Percentiles rank a stretch among this genome's conserved stretches.
Conservation (phyloP, 2,797 vertebrate species). For the Prunella strophiata region DNA sequence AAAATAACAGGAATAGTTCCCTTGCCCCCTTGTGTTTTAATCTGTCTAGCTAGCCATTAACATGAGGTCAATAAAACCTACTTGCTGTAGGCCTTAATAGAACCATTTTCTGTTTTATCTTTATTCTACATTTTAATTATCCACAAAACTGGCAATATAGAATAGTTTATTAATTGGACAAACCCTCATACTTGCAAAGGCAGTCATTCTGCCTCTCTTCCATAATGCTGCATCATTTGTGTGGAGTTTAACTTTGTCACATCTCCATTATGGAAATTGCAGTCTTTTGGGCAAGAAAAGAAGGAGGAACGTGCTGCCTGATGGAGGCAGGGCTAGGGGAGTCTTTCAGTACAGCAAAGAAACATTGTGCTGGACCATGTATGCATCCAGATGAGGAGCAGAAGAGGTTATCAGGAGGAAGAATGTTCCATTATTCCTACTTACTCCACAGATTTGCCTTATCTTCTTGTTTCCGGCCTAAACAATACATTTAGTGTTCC, state of each 20-base stretch:
- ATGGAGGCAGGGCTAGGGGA: background rate
- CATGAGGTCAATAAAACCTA: background rate
- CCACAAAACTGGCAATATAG: background rate
- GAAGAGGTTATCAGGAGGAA: background rate
- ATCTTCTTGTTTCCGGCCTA: background rate
- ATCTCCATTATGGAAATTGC: background rate
- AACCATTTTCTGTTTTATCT: background rate
- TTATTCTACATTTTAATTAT: background rate
- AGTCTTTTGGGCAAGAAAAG: background rate
- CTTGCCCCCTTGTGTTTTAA: background rate
- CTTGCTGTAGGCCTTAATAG: background rate
- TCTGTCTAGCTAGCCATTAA: background rate
- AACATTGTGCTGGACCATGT: background rate
- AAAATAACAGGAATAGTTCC: background rate
- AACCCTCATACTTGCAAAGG: background rate
- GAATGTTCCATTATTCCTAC: background rate
- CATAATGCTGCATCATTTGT: rapidly evolving
- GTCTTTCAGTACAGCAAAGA: background rate
- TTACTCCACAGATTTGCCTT: background rate
- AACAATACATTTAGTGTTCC: slow-evolving; percentile 7
- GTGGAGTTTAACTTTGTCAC: background rate
- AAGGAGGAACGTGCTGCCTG: background rate
- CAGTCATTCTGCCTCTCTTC: background rate
- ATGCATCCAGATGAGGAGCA: background rate
- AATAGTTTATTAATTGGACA: background rate